These are phyloP conservation scores for Eclectus roratus DNA, from an alignment of 2,113 vertebrate species.

Conservation along the genomic window DNA sequence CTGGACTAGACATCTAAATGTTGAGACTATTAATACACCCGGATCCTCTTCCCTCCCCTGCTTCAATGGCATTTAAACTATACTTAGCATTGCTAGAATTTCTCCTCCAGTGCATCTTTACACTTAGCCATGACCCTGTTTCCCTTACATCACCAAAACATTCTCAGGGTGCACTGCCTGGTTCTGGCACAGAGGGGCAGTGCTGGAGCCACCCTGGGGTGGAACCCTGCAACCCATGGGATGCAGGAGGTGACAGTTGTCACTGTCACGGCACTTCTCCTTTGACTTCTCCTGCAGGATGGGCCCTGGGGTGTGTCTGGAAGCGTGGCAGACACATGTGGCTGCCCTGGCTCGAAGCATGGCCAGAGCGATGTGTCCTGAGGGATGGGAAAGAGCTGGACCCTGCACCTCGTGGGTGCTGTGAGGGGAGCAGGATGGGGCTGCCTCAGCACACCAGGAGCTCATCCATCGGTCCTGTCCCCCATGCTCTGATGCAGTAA, in stretches of 20 bases:
- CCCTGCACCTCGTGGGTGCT: not conserved
- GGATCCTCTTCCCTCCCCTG: slow-evolving; percentile 39
- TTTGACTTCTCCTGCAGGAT: fast-evolving
- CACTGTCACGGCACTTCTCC: fast-evolving
- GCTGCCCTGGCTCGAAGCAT: fast-evolving
- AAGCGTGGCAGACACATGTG: fast-evolving
- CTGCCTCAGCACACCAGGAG: too few relatives aligned
- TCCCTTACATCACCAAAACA: not conserved
- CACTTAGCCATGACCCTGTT: not conserved
- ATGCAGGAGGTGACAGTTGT: not conserved
- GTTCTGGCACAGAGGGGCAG: fast-evolving
- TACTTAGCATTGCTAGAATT: slow-evolving; percentile 44
- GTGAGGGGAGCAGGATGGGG: not conserved
- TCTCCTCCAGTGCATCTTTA: not conserved
- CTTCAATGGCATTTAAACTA: slow-evolving; percentile 28
- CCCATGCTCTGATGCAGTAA: fast-evolving
- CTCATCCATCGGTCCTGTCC: fast-evolving
- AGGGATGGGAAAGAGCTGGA: not conserved
- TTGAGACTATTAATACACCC: slow-evolving; percentile 64
- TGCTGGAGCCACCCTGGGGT: not conserved
- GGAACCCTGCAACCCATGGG: not conserved
- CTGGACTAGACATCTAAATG: slow-evolving; percentile 30
- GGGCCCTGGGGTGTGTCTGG: not conserved
- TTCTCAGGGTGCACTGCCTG: not conserved
- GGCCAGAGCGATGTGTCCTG: fast-evolving